Base-by-base conservation (phyloP, 2,797 vertebrate species). In the Sandelia bainsii region DNA sequence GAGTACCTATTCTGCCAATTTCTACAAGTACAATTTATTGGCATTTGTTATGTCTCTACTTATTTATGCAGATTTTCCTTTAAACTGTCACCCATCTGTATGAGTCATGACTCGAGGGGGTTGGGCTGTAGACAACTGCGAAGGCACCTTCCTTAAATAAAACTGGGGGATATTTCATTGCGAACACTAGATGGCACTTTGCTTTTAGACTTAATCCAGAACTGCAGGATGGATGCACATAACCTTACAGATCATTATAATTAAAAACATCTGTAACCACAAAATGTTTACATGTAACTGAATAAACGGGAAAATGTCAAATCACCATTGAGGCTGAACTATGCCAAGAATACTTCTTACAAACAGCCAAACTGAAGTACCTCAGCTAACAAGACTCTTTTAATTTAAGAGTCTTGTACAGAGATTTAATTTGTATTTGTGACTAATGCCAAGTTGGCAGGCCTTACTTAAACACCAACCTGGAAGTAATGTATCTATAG, bases 131-230 rank as follows among this genome's bases (percentile, higher is more conserved):
- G n/a, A n/a, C n/a, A n/a, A 19, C 17, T 45, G 16, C 8, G 16
- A 27, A 4, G 49, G 8, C 3, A 5, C 14, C 39, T 42, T 45
- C 10, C 29, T 7, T 13, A 23, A 29, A 25, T 40, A 40, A 13
- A 52, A 8, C 44, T 51, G 45, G 45, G 3, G 25, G 69, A 25
- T 8, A 7, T 4, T 20, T 13, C 6, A 14, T 16, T 58, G 5
- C 49, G 11, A 77, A 53, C 87, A 83, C 75, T 67, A 87, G 90
- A 67, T 69, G 90, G 72, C 69, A 52, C 57, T 80, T 52, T 80
- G 67, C 34, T 52, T 1, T 56, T 32, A 50, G 32, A 29, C 9
- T 69, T 54, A 1, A 27, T 16, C 8, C 29, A 0, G 3, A 0
- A 8, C 27, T 34, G 37, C 32, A 5, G 25, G 13, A 13, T 42